Evolutionary conservation across 2,113 vertebrate genomes (phyloP), one percentile per base, ranked within the genome.

Genomic region (Dicaeum eximium): DNA sequence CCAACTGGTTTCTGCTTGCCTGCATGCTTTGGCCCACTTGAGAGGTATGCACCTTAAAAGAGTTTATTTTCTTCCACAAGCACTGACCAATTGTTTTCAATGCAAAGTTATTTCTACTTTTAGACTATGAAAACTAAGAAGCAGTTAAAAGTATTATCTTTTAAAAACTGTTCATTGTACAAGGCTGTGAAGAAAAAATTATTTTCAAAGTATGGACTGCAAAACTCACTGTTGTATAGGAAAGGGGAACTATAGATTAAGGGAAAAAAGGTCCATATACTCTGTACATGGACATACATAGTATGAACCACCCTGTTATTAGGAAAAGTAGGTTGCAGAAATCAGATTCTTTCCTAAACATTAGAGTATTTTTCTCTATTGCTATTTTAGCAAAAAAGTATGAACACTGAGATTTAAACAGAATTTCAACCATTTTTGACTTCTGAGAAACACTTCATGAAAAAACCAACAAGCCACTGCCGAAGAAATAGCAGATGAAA

Each of bases 241-340:
- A 75, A 81, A 74, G 3, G 1, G 6, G 3, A 71, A 38, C 30
- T 33, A 38, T 0, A 72, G 38, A 51, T 4, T 6, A 12, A 16
- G 10, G 7, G 25, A 30, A 50, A 17, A n/a, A 38, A 24, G 10
- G 24, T 48, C 23, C 3, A 7, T 7, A 10, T 47, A 31, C 27
- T 58, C 45, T 44, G 15, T 33, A 80, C 13, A 33, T 8, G 15
- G 50, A 40, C 23, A 50, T 4, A 50, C 3, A 31, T 0, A 66
- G 11, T 16, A 50, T 33, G 17, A 37, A 27, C 15, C 78, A 50
- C 28, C 45, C 24, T 25, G 19, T 22, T 19, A 31, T 8, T 9
- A 69, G 31, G 17, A 47, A 66, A 85, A 86, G 37, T 1, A 22
- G 0, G 5, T 6, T 67, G n/a, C 30, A 87, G 60, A 58, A 74